Evolutionary conservation across 2,113 vertebrate species (phyloP).

Genomic region (Ascaphus truei): DNA sequence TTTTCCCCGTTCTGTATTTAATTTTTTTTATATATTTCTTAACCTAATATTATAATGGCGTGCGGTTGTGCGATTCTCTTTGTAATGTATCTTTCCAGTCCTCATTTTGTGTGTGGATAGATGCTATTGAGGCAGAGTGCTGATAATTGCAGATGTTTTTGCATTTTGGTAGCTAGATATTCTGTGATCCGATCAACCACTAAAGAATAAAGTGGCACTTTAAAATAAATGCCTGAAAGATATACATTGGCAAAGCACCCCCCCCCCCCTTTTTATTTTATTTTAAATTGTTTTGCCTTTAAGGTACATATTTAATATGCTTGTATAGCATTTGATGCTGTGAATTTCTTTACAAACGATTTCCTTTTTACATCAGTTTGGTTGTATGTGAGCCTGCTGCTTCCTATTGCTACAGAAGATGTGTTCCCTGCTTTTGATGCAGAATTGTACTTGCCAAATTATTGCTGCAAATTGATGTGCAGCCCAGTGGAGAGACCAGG

Average conservation of each 20-base stretch:
- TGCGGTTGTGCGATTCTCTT: neutral
- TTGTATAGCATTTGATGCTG: too few species aligned
- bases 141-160: neutral
- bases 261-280: too few species aligned
- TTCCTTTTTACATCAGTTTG: neutral
- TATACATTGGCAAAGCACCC: too few species aligned
- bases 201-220: too few species aligned
- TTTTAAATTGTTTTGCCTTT: too few species aligned
- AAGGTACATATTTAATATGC: too few species aligned
- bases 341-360: neutral
- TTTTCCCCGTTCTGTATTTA: neutral
- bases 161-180: neutral
- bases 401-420: neutral
- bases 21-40: neutral
- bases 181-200: too few species aligned
- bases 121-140: neutral
- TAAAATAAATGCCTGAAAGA: too few species aligned
- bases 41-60: neutral
- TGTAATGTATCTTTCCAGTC: neutral
- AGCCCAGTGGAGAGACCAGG: slow-evolving; percentile 32
- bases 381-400: neutral
- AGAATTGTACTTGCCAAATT: slow-evolving; percentile 1
- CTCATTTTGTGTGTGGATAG: neutral
- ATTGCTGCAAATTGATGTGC: slow-evolving; percentile 1
- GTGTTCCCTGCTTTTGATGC: neutral